These are phyloP conservation scores for Tinea pellionella DNA, from an alignment of 2,888 invertebrate genomes.

Conservation along the genomic window DNA sequence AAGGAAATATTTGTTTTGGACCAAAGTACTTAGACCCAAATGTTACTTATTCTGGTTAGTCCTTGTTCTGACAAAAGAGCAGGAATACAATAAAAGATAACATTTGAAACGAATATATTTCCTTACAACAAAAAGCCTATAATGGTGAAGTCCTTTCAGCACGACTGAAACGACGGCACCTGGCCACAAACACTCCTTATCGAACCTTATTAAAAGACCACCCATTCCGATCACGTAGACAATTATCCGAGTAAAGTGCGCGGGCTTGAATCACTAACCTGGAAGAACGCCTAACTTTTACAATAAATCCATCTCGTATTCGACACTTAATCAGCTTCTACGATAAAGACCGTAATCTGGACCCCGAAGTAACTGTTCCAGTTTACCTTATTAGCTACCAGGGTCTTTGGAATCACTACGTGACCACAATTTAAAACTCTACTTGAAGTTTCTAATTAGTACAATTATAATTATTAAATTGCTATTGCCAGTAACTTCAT, in stretches of 20 bases:
- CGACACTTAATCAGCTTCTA: slow-evolving; percentile 66
- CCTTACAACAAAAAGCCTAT: neutral
- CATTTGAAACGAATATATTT: neutral
- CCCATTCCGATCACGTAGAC: slow-evolving; percentile 66
- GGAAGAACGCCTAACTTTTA: slow-evolving; percentile 65
- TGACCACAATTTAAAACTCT: neutral
- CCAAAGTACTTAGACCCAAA: too few species aligned
- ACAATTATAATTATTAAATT: too few species aligned
- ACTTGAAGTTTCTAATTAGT: too few species aligned
- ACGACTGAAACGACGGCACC: slow-evolving; percentile 25
- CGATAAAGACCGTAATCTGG: slow-evolving; percentile 67
- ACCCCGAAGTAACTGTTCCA: slow-evolving; percentile 16
- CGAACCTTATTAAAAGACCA: slow-evolving; percentile 60
- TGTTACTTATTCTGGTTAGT: too few species aligned
- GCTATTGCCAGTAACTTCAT: too few species aligned
- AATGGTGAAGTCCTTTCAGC: slow-evolving; percentile 15
- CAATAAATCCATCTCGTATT: slow-evolving; percentile 66
- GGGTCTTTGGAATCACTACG: neutral
- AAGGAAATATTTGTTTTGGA: too few species aligned
- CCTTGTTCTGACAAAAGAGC: too few species aligned
- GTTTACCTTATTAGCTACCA: neutral
- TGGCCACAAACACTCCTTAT: slow-evolving; percentile 45
- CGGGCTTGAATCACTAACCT: slow-evolving; percentile 67
- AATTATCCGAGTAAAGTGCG: slow-evolving; percentile 68
- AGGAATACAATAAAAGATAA: neutral